A percentile compares a stretch with the other conserved stretches of the same genome.
Conservation (phyloP, 2,113 vertebrate genomes). For the Mugil cephalus region DNA sequence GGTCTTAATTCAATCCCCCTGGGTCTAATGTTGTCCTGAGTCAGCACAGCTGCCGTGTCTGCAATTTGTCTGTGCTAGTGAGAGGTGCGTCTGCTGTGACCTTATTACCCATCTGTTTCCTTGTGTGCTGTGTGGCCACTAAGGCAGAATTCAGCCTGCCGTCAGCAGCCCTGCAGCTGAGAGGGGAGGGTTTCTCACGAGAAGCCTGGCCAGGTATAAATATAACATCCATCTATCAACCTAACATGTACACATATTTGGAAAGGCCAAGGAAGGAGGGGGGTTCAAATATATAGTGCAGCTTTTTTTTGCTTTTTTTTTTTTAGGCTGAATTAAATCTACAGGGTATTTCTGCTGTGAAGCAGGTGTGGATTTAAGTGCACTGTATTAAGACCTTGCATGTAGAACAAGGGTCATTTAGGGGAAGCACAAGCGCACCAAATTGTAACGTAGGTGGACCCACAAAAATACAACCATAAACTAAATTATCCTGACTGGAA, state of each 20-base stretch:
- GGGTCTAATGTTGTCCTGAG: slow-evolving; percentile 70
- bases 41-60: slow-evolving; percentile 73
- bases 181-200: slow-evolving; percentile 46
- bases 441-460: not conserved
- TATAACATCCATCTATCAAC: slow-evolving; percentile 75
- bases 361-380: slow-evolving; percentile 13
- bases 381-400: not conserved
- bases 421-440: not conserved
- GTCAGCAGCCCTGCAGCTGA: slow-evolving; percentile 82
- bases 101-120: slow-evolving; percentile 82
- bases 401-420: not conserved
- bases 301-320: too few species aligned
- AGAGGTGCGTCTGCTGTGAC: slow-evolving; percentile 70
- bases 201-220: slow-evolving; percentile 60
- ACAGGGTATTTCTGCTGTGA: not conserved
- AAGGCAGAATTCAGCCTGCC: slow-evolving; percentile 66
- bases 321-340: not conserved
- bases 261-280: slow-evolving; percentile 21
- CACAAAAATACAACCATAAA: not conserved
- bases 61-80: slow-evolving; percentile 70
- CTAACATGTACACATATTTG: slow-evolving; percentile 42
- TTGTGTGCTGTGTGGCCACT: slow-evolving; percentile 56
- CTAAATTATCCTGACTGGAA: slow-evolving; percentile 5
- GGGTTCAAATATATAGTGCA: slow-evolving; percentile 27
- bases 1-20: slow-evolving; percentile 50